These are phyloP conservation scores for Protobothrops mucrosquamatus DNA, from an alignment of 2,113 vertebrate genomes.

Conservation along the genomic window DNA sequence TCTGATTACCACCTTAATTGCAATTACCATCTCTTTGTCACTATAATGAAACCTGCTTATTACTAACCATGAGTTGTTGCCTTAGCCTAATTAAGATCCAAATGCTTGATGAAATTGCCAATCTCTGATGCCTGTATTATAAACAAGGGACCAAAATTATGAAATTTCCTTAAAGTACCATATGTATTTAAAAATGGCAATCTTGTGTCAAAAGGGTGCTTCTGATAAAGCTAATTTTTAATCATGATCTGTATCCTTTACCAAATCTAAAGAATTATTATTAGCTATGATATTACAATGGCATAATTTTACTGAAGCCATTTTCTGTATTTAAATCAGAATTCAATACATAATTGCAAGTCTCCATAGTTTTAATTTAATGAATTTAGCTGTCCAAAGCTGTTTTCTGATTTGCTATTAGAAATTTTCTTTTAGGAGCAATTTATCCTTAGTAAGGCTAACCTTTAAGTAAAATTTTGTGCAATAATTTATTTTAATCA, in stretches of 20 bases:
- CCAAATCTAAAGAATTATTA: neutral
- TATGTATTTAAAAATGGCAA: neutral
- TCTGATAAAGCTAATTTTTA: neutral
- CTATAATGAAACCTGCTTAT: neutral
- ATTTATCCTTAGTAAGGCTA: slow-evolving; percentile 49
- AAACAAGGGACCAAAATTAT: neutral
- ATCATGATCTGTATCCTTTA: neutral
- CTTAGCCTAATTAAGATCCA: neutral
- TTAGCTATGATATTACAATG: neutral
- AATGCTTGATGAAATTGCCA: neutral
- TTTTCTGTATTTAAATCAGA: slow-evolving; percentile 33
- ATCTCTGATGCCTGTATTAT: neutral
- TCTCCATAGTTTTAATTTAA: slow-evolving; percentile 44
- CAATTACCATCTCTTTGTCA: neutral
- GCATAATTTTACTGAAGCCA: neutral
- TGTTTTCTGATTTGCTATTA: slow-evolving; percentile 38
- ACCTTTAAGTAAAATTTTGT: slow-evolving; percentile 49
- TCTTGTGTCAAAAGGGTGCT: neutral
- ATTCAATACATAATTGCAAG: slow-evolving; percentile 45
- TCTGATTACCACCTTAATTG: neutral
- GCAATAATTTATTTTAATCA: slow-evolving; percentile 42
- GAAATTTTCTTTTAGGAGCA: slow-evolving; percentile 20
- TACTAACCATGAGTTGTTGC: neutral
- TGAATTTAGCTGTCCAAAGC: slow-evolving; percentile 53
- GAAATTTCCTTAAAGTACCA: neutral